Evolutionary conservation across 2,888 invertebrate genomes (phyloP).

Genomic region (Cylloceria caligata): DNA sequence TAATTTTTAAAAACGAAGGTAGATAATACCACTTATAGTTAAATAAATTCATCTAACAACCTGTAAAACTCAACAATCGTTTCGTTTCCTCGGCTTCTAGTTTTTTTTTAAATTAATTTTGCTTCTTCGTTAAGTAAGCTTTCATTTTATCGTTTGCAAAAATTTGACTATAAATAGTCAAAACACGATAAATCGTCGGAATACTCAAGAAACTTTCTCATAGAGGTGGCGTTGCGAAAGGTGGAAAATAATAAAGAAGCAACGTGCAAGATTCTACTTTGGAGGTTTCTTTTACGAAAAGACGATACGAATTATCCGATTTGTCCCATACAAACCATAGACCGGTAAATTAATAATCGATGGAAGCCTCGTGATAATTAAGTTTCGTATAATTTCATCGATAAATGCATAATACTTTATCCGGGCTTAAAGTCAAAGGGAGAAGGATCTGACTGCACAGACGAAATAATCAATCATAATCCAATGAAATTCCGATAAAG

Average conservation of each 20-base stretch:
- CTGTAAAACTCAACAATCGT: no score
- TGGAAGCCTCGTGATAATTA: background rate
- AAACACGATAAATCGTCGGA: no score
- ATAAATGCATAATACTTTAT: conserved; percentile 5
- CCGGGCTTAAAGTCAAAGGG: background rate
- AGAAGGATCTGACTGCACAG: background rate
- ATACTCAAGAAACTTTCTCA: no score
- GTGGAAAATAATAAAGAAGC: no score
- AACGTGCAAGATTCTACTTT: no score
- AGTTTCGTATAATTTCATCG: background rate
- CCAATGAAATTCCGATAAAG: background rate
- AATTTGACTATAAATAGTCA: no score
- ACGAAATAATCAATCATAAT: conserved; percentile 1
- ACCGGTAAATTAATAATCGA: background rate
- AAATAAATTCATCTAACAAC: background rate
- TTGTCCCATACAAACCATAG: background rate
- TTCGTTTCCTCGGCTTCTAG: no score
- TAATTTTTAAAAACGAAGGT: background rate
- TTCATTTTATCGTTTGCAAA: no score
- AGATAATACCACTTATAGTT: background rate
- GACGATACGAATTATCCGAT: background rate
- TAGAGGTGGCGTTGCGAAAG: no score
- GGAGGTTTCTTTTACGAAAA: no score
- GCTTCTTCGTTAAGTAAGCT: no score
- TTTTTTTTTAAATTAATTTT: no score